Evolutionary conservation across 2,113 vertebrate genomes (phyloP).

Genomic region (Scomber japonicus): DNA sequence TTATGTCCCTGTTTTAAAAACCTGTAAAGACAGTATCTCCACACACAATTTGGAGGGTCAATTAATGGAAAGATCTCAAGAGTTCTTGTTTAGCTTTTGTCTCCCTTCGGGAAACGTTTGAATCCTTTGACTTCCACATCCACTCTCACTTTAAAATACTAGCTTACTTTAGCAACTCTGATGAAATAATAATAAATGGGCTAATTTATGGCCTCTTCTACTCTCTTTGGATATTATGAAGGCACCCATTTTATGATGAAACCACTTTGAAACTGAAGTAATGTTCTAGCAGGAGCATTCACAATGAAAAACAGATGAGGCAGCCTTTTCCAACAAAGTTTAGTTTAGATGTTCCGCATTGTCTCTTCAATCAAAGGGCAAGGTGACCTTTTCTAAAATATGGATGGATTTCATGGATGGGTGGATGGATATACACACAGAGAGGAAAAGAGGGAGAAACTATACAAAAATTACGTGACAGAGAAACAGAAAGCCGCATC

Average conservation of each 20-base stretch:
- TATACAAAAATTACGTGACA: slow-evolving; percentile 34
- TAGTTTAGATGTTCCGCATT: slow-evolving; percentile 23
- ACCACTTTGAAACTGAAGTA: slow-evolving; percentile 71
- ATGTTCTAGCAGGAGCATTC: slow-evolving; percentile 42
- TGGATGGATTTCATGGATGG: slow-evolving; percentile 8
- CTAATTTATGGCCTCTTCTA: slow-evolving; percentile 62
- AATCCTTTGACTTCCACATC: slow-evolving; percentile 35
- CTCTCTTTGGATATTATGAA: slow-evolving; percentile 65
- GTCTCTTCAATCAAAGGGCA: slow-evolving; percentile 27
- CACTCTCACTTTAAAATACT: slow-evolving; percentile 58
- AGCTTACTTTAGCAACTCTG: slow-evolving; percentile 63
- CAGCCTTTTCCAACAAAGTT: slow-evolving; percentile 54
- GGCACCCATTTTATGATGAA: slow-evolving; percentile 73
- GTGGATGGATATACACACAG: slow-evolving; percentile 14
- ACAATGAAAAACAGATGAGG: slow-evolving; percentile 60
- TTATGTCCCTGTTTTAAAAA: slow-evolving; percentile 16
- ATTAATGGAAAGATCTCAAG: slow-evolving; percentile 44
- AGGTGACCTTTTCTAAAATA: slow-evolving; percentile 29
- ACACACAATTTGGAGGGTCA: slow-evolving; percentile 52
- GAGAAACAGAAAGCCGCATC: slow-evolving; percentile 29
- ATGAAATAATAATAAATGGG: slow-evolving; percentile 74
- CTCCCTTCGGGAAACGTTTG: slow-evolving; percentile 42
- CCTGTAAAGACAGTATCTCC: slow-evolving; percentile 32
- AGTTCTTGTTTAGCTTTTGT: slow-evolving; percentile 49
- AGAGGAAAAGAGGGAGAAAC: slow-evolving; percentile 4